Evolutionary conservation across 2,888 invertebrate species (phyloP).

Genomic region (Margaritifera margaritifera): DNA sequence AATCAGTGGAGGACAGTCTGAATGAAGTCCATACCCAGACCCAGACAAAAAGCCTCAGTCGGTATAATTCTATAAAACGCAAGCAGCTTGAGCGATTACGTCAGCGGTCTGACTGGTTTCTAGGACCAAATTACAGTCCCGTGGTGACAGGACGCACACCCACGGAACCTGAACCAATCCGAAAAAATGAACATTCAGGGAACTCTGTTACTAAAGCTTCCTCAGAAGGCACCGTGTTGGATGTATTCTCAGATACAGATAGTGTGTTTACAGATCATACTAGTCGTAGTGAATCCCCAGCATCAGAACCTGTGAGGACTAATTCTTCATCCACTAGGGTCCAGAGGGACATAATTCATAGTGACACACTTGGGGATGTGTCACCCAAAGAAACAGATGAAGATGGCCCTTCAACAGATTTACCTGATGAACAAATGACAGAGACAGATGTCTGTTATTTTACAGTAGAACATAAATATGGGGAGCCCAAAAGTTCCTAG

Average conservation of each 20-base stretch:
- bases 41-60: constrained; percentile 62
- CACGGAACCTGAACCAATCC: constrained; percentile 35
- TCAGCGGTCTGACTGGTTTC: constrained; percentile 97
- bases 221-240: constrained; percentile 63
- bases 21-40: constrained; percentile 55
- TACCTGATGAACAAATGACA: constrained; percentile 48
- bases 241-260: constrained; percentile 60
- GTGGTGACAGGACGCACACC: constrained; percentile 13
- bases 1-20: constrained; percentile 65
- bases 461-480: constrained; percentile 60
- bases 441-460: constrained; percentile 60
- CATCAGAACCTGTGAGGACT: constrained; percentile 61
- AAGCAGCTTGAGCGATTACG: constrained; percentile 97
- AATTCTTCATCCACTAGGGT: constrained; percentile 44
- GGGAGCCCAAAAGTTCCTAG: constrained; percentile 51
- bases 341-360: constrained; percentile 60
- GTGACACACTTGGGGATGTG: constrained; percentile 59
- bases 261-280: constrained; percentile 64
- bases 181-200: constrained; percentile 52
- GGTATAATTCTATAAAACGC: constrained; percentile 72
- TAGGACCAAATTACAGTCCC: constrained; percentile 73
- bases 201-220: constrained; percentile 62
- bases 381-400: constrained; percentile 43
- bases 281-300: constrained; percentile 65
- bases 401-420: constrained; percentile 28